Evolutionary conservation across 2,797 vertebrate species (phyloP).

Genomic region (Phoebastria nigripes): DNA sequence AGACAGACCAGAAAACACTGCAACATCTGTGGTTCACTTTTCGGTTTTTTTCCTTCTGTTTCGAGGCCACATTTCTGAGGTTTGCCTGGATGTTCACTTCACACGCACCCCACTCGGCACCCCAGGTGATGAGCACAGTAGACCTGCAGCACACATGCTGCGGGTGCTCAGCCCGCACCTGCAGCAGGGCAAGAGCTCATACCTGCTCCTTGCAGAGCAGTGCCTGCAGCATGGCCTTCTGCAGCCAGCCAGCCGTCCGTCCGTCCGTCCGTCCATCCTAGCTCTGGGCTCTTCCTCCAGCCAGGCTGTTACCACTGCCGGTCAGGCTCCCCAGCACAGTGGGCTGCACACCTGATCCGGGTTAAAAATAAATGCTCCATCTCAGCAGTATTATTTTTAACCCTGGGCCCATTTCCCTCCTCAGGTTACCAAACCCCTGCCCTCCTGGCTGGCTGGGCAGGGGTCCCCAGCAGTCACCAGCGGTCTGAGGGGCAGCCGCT

Average conservation of each 20-base stretch:
- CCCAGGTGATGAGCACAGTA: background rate
- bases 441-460: accelerated
- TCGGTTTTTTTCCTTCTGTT: background rate
- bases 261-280: accelerated
- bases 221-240: background rate
- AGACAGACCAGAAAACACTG: background rate
- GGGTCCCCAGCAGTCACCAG: background rate
- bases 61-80: background rate
- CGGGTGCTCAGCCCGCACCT: accelerated
- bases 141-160: background rate
- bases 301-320: accelerated
- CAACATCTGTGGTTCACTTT: background rate
- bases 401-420: background rate
- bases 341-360: background rate
- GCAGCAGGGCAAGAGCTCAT: background rate
- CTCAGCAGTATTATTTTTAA: background rate
- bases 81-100: background rate
- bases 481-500: background rate
- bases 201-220: background rate
- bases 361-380: background rate
- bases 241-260: accelerated
- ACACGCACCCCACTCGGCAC: accelerated
- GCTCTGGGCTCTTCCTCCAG: background rate
- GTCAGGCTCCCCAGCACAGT: background rate
- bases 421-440: background rate